Conservation (phyloP, 2,888 invertebrate species). For the Endotricha flammealis region DNA sequence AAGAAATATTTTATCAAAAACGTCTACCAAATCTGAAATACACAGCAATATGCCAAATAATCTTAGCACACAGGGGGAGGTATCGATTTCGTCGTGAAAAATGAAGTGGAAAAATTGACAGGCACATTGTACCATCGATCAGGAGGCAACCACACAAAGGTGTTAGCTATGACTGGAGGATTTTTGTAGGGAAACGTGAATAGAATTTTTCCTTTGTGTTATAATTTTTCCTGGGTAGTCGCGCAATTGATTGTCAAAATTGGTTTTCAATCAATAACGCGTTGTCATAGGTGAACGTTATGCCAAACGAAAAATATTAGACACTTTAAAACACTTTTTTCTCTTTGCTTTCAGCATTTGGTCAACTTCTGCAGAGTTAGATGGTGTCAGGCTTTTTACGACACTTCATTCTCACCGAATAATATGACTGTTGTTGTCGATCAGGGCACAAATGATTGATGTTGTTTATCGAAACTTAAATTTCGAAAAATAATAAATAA, state of each 20-base stretch:
- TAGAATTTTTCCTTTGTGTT: neutral
- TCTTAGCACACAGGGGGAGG: slow-evolving; percentile 30
- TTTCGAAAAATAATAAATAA: too few relatives aligned
- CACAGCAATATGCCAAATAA: slow-evolving; percentile 17
- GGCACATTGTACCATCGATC: slow-evolving; percentile 27
- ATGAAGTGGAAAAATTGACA: slow-evolving; percentile 40
- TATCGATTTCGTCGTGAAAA: slow-evolving; percentile 45
- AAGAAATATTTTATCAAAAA: too few relatives aligned
- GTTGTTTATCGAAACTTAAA: too few relatives aligned
- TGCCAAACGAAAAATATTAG: too few relatives aligned
- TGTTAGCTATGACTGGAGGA: slow-evolving; percentile 4
- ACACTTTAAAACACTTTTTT: neutral
- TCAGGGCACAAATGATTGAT: too few relatives aligned
- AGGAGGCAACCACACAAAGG: neutral
- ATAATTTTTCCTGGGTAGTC: neutral
- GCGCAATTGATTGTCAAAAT: neutral
- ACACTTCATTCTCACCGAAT: too few relatives aligned
- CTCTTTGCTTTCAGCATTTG: neutral
- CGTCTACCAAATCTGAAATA: slow-evolving; percentile 2
- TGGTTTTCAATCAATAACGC: neutral
- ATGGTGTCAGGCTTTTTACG: too few relatives aligned
- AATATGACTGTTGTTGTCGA: too few relatives aligned
- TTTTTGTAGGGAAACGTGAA: too few relatives aligned
- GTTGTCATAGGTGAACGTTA: too few relatives aligned
- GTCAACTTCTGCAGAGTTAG: too few relatives aligned